Base-by-base conservation (phyloP, 64 coral and sea anemone genomes). In the Catalaphyllia jardinei region DNA sequence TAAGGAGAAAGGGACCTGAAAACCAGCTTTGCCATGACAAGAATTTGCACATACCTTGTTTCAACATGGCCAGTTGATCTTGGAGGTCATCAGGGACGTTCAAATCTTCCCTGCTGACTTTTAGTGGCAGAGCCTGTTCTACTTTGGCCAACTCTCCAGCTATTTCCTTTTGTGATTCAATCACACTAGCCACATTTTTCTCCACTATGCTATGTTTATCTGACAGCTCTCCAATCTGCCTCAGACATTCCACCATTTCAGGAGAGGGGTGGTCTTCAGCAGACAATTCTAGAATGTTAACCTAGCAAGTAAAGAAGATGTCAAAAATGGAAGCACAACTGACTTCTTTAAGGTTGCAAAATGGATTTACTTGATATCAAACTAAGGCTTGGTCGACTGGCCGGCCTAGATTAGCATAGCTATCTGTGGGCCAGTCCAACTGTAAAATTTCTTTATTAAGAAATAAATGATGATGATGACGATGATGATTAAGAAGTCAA, bases 171-270 rank as follows among this genome's bases (percentile, higher is more conserved):
- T 93, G 92, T 29, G 79, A 74, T 59, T 89, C 82, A 7, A 54
- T 29, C 22, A 93, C 71, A 83, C 67, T 89, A n/a, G 74, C 75
- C 19, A 96, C 87, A 10, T 90, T 72, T 60, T 96, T 89, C 22
- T 88, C 94, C 2, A 96, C 91, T 16, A 60, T 31, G 16, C 59
- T 83, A n/a, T 97, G 91, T 71, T 87, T 79, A 9, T 80, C 95
- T 25, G 88, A 91, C 39, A 97, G 76, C 46, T 97, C 91, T 24
- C 95, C 88, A 78, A 97, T 93, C 35, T 86, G 88, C 29, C 88
- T 88, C 22, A 97, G 78, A 84, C 95, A 97, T 69, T 97, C 95
- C 2, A 93, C 72, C 88, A 97, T 75, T 73, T 97, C 91, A 28
- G 83, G 69, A 42, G 91, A 91, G 19, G 95, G 95, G 49, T 97